Percentiles rank a stretch among this genome's conserved stretches.
Evolutionary conservation across 2,113 vertebrate species (phyloP).

Genomic region (Antechinus stuartii): DNA sequence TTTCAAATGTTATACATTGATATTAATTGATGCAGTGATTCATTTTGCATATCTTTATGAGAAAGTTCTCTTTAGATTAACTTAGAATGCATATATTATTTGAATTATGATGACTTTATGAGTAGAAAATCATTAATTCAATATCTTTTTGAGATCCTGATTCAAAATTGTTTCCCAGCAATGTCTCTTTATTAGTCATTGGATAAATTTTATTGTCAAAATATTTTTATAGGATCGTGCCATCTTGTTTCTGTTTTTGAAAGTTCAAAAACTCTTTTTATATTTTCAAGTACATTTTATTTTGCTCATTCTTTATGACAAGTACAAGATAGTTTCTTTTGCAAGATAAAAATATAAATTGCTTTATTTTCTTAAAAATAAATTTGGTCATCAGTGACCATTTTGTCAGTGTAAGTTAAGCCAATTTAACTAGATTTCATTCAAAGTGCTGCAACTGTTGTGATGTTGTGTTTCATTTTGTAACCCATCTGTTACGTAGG

Average conservation of each 20-base stretch:
- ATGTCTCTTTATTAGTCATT: slow-evolving; percentile 26
- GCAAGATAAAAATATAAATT: neutral
- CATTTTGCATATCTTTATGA: neutral
- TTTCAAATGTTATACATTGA: neutral
- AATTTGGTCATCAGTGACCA: slow-evolving; percentile 41
- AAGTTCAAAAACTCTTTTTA: slow-evolving; percentile 59
- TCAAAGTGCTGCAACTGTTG: slow-evolving; percentile 78
- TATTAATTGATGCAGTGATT: neutral
- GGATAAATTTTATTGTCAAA: slow-evolving; percentile 5
- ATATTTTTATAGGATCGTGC: slow-evolving; percentile 57
- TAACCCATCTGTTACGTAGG: slow-evolving; percentile 88
- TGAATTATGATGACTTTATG: neutral
- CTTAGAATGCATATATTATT: neutral
- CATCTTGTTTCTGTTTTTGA: slow-evolving; percentile 82
- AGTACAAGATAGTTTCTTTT: slow-evolving; percentile 43
- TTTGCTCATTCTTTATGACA: slow-evolving; percentile 46
- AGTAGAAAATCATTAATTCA: neutral
- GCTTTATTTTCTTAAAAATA: neutral
- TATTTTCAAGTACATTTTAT: slow-evolving; percentile 33
- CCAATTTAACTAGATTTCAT: slow-evolving; percentile 71
- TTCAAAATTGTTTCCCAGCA: neutral
- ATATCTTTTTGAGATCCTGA: neutral
- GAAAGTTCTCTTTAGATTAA: neutral
- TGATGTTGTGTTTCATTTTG: slow-evolving; percentile 88
- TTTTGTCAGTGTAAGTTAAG: slow-evolving; percentile 66